phyloP scores from a whole-genome alignment of 37 sponge, comb jelly and placozoan genomes.

The Corticium candelabrum region DNA sequence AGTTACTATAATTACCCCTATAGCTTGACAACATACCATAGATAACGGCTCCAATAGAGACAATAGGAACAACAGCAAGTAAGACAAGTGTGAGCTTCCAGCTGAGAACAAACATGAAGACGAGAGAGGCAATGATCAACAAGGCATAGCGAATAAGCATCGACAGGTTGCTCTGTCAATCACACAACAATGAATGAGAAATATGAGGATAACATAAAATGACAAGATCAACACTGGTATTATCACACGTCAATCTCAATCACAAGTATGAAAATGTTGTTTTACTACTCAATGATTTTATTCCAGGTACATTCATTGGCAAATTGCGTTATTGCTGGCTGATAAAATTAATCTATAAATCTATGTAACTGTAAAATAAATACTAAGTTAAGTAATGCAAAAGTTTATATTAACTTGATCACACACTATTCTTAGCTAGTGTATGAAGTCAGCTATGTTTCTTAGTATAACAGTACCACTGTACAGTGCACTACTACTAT shows the following conservation, averaged over 20 bases:
- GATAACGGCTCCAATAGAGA: constrained; percentile 58
- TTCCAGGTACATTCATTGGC: no score
- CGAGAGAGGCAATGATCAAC: constrained; percentile 49
- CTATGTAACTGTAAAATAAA: not conserved
- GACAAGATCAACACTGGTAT: not conserved
- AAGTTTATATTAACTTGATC: not conserved
- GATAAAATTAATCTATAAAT: not conserved
- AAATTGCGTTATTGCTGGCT: no score
- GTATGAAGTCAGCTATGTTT: not conserved
- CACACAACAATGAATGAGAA: not conserved
- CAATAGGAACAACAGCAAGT: constrained; percentile 63
- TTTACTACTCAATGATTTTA: no score
- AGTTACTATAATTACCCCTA: no score
- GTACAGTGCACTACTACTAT: not conserved
- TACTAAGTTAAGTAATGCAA: not conserved
- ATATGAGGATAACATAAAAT: not conserved
- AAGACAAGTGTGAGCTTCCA: constrained; percentile 63
- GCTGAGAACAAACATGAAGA: constrained; percentile 68
- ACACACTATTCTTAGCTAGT: not conserved
- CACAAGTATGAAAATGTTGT: not conserved
- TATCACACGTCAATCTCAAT: not conserved
- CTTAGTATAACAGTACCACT: not conserved
- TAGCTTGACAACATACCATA: constrained; percentile 42
- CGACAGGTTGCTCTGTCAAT: constrained; percentile 25
- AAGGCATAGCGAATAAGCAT: constrained; percentile 59